Evolutionary conservation across 2,888 invertebrate species (phyloP), one percentile per base, ranked within the genome.

Genomic region (Epinotia bilunana): DNA sequence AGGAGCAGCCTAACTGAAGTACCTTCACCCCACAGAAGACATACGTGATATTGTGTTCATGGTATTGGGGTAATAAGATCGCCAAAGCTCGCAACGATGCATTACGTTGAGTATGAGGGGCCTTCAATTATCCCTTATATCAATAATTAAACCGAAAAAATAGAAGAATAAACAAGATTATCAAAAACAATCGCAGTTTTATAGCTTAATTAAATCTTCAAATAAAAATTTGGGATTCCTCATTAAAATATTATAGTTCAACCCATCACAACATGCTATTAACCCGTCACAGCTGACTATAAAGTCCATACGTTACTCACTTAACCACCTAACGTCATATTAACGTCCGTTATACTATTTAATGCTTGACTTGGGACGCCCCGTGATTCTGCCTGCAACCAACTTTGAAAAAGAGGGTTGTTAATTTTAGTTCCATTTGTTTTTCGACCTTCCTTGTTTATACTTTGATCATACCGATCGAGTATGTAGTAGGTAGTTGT

Each of bases 291-390:
- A 13, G 18, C 20, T 9, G 20, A 60, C 71, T 69, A 74, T 57
- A 63, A 74, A 69, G 55, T 63, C 18, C 43, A 62, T 73, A 28
- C 16, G 33, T 69, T 74, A 63, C 43, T 63, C 16, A 20, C 12
- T 57, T 63, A 69, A 74, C 69, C 63, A 60, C 60, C 58, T 1
- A 2, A 28, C 23, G 70, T 70, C 74, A 64, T 74, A 74, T 74
- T 64, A 74, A 74, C 33, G 70, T 74, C 74, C 60, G 20, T 70
- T 53, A 58, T 9, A 39, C 23, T 60, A 64, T 70, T 74, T 64
- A 53, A 74, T 69, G 69, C 20, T 55, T 20, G 58, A 60, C 58
- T 69, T 58, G 69, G 13, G 57, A 53, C 20, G 73, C 55, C 69
- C 28, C 62, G 73, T 62, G 62, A 69, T 46, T 73, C 16, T 16